A percentile compares a stretch with the other conserved stretches of the same genome.
phyloP scores from a whole-genome alignment of 2,113 vertebrate genomes.

The Bos taurus region ARS-UCD2.0 NC_037332.1:57289501-57290000 shows the following conservation, averaged over 20 bases:
- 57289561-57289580: conserved; percentile 89
- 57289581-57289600: conserved; percentile 86
- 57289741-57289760: conserved; percentile 76
- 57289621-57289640: conserved; percentile 68
- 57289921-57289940: conserved; percentile 69
- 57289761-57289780: conserved; percentile 77
- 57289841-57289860: conserved; percentile 76
- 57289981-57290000: conserved; percentile 72
- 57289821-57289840: conserved; percentile 79
- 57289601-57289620: conserved; percentile 79
- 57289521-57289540: conserved; percentile 89
- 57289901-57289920: conserved; percentile 65
- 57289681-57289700: conserved; percentile 28
- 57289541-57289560: conserved; percentile 91
- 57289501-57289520: conserved; percentile 94
- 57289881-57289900: conserved; percentile 66
- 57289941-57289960: conserved; percentile 47
- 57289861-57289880: conserved; percentile 79
- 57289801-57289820: conserved; percentile 80
- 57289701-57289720: conserved; percentile 67
- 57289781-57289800: conserved; percentile 77
- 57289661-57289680: not conserved
- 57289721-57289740: conserved; percentile 72
- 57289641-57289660: not conserved
- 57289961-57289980: conserved; percentile 66